These are phyloP conservation scores for Zonitis immaculata DNA, from an alignment of 2,888 invertebrate species.

Conservation along the genomic window DNA sequence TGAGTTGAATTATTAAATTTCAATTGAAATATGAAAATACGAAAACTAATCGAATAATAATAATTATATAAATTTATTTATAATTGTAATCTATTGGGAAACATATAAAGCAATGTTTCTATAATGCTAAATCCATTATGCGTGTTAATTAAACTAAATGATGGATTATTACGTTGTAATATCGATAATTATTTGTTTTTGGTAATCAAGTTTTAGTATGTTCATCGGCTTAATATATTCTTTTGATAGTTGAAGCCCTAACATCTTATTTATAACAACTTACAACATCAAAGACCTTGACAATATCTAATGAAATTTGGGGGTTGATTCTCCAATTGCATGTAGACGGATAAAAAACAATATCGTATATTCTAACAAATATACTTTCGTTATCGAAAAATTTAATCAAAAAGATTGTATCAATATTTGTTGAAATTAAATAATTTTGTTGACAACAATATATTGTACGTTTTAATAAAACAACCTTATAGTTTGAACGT, in stretches of 20 bases:
- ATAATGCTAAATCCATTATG: neutral
- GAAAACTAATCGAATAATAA: no score
- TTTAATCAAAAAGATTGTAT: constrained; percentile 26
- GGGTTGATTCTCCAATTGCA: no score
- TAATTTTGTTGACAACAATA: constrained; percentile 29
- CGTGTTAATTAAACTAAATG: neutral
- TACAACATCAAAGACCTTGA: constrained; percentile 17
- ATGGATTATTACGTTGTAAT: neutral
- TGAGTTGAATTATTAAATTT: no score
- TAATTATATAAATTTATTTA: no score
- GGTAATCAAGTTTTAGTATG: neutral
- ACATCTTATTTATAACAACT: constrained; percentile 5
- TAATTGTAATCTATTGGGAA: no score
- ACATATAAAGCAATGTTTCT: no score
- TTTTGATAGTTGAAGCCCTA: constrained; percentile 14
- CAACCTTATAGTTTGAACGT: constrained; percentile 7
- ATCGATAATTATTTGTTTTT: neutral
- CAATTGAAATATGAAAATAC: no score
- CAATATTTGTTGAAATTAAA: constrained; percentile 30
- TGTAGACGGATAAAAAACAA: no score
- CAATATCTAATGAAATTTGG: no score
- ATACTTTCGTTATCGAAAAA: constrained; percentile 17
- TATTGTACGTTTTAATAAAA: constrained; percentile 24
- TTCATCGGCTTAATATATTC: constrained; percentile 7
- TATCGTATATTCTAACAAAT: no score